Evolutionary conservation across 2,888 invertebrate species (phyloP).

Genomic region (Ichneumon xanthorius): DNA sequence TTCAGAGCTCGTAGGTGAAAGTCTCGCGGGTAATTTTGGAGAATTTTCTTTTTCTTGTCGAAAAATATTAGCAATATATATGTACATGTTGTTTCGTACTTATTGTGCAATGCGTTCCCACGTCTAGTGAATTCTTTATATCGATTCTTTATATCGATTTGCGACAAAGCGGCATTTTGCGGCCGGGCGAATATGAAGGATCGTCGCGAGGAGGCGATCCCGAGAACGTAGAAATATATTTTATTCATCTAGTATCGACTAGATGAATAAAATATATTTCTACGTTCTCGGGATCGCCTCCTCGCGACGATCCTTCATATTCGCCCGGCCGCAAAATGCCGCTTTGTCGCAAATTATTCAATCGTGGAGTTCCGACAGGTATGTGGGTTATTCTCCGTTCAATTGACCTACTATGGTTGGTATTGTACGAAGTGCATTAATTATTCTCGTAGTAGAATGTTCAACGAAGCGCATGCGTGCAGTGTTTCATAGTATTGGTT

Average conservation of each 20-base stretch:
- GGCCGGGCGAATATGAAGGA: no score
- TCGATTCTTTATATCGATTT: no score
- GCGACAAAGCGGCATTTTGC: no score
- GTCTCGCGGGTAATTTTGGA: constrained; percentile 37
- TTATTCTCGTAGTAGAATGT: constrained; percentile 10
- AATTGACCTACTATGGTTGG: constrained; percentile 18
- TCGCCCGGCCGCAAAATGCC: not conserved
- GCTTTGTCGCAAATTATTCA: constrained; percentile 35
- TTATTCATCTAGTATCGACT: no score
- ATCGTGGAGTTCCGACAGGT: constrained; percentile 6
- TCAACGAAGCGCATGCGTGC: not conserved
- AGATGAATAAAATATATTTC: not conserved
- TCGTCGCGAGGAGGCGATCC: no score
- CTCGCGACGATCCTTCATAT: not conserved
- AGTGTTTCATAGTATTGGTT: not conserved
- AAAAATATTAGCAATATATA: constrained; percentile 3
- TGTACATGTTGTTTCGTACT: not conserved
- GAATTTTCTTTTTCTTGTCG: constrained; percentile 25
- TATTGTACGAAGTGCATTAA: not conserved
- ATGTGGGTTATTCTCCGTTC: constrained; percentile 5
- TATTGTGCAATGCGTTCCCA: not conserved
- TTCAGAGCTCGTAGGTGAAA: constrained; percentile 52
- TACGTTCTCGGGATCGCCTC: not conserved
- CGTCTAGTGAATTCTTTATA: constrained; percentile 16
- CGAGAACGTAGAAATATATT: no score